A percentile compares a stretch with the other conserved stretches of the same genome.
These are phyloP conservation scores for Ormyrus nitidulus DNA, from an alignment of 2,888 invertebrate species.

Conservation along the genomic window DNA sequence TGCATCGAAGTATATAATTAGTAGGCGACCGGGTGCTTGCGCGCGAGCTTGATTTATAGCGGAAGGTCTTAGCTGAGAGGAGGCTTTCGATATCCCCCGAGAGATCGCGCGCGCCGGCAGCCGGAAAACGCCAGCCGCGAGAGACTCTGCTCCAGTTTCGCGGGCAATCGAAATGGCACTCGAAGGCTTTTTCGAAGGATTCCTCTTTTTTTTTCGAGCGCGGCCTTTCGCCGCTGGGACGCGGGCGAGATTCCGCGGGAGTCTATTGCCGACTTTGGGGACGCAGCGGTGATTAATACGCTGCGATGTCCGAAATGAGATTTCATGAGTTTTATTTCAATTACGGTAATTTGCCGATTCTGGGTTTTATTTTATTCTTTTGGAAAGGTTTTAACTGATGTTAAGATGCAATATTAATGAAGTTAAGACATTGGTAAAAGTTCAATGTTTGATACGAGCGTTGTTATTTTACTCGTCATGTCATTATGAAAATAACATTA, in stretches of 20 bases:
- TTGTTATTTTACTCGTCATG: too few relatives aligned
- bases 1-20: constrained; percentile 71
- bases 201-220: too few relatives aligned
- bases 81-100: background rate
- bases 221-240: background rate
- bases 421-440: too few relatives aligned
- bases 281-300: too few relatives aligned
- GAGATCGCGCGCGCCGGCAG: background rate
- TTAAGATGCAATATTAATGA: too few relatives aligned
- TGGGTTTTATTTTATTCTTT: background rate
- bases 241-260: too few relatives aligned
- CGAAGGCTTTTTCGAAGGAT: background rate
- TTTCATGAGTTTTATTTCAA: background rate
- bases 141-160: constrained; percentile 29
- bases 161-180: constrained; percentile 11
- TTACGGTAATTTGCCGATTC: background rate
- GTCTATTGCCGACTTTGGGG: too few relatives aligned
- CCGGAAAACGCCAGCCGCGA: background rate
- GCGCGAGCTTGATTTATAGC: constrained; percentile 67
- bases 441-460: too few relatives aligned
- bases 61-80: constrained; percentile 68
- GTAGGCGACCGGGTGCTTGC: constrained; percentile 66
- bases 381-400: too few relatives aligned
- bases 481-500: too few relatives aligned
- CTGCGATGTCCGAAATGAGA: background rate